phyloP scores from a whole-genome alignment of 2,113 vertebrate species.

The Brachirus orientalis region DNA sequence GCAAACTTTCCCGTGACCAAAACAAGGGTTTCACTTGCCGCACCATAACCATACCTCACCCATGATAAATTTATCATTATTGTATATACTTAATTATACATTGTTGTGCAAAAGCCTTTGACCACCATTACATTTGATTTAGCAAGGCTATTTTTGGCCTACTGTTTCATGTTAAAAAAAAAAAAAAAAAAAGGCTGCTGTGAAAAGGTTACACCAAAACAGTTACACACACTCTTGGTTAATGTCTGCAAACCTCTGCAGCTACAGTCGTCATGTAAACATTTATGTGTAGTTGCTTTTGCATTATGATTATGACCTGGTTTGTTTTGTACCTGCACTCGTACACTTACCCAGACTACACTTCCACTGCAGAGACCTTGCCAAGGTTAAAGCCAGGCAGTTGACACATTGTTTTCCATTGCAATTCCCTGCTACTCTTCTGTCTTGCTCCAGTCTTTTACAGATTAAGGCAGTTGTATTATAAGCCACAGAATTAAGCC shows the following conservation, averaged over 20 bases:
- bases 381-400: slow-evolving; percentile 71
- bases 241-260: neutral
- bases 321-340: slow-evolving; percentile 11
- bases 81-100: no score
- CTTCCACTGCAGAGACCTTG: slow-evolving; percentile 48
- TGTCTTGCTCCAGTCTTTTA: slow-evolving; percentile 70
- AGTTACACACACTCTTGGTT: neutral
- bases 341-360: slow-evolving; percentile 22
- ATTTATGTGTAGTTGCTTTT: neutral
- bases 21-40: no score
- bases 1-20: neutral
- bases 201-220: no score
- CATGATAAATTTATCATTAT: no score
- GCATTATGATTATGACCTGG: slow-evolving; percentile 12
- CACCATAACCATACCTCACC: no score
- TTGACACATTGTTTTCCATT: slow-evolving; percentile 74
- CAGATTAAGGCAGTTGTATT: slow-evolving; percentile 75
- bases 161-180: no score
- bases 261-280: neutral
- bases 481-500: slow-evolving; percentile 78
- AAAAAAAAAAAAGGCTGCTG: no score
- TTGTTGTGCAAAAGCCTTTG: no score
- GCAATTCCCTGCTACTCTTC: slow-evolving; percentile 68
- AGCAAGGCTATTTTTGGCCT: no score
- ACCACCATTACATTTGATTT: no score